Evolutionary conservation across 2,113 vertebrate species (phyloP).

Genomic region (Coreoperca whiteheadi): DNA sequence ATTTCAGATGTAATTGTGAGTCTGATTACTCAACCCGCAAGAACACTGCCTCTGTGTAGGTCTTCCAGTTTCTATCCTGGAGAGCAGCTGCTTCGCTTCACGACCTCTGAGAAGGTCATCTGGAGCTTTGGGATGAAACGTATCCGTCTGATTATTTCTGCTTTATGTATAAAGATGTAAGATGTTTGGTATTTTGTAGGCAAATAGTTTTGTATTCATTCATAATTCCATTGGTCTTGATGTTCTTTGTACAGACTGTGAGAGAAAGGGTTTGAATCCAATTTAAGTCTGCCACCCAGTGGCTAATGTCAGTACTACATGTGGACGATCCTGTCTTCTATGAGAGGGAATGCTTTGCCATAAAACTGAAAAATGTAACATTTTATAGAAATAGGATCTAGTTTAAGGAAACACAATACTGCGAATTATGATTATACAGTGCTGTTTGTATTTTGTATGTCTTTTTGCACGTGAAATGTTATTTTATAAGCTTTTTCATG

Average conservation of each 20-base stretch:
- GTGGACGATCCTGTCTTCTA: neutral
- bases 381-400: neutral
- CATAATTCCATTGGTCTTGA: neutral
- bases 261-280: neutral
- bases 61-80: neutral
- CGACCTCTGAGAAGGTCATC: neutral
- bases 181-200: neutral
- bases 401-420: neutral
- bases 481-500: neutral
- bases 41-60: neutral
- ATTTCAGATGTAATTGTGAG: neutral
- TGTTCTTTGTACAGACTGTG: neutral
- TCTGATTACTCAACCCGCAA: neutral
- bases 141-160: neutral
- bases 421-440: neutral
- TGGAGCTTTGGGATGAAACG: neutral
- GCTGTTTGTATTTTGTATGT: neutral
- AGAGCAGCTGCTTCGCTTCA: neutral
- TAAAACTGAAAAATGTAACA: neutral
- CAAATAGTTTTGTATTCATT: neutral
- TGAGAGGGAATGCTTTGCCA: neutral
- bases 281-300: slow-evolving; percentile 44
- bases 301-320: slow-evolving; percentile 5
- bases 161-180: neutral
- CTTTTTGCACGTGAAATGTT: neutral